Evolutionary conservation across 2,797 vertebrate genomes (phyloP).

Genomic region (Mormyrops boulengeri): DNA sequence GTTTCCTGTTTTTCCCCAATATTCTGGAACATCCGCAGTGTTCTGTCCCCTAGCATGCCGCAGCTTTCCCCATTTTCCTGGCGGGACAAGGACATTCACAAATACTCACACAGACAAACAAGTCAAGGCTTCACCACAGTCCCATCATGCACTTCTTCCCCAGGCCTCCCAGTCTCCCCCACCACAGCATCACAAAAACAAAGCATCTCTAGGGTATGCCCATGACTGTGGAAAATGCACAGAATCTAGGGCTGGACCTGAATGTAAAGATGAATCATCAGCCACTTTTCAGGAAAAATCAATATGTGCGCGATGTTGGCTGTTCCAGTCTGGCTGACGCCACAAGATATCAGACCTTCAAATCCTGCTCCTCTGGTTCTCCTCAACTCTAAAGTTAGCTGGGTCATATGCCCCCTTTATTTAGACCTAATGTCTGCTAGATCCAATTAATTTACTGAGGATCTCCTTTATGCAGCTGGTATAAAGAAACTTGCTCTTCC

Average conservation of each 20-base stretch:
- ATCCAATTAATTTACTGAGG: not conserved
- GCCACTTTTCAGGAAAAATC: not conserved
- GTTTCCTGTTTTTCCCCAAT: not conserved
- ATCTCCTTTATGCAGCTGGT: not conserved
- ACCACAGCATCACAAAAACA: not conserved
- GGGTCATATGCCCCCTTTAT: not conserved
- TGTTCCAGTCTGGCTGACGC: not conserved
- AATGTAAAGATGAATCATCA: not conserved
- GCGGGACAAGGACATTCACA: not conserved
- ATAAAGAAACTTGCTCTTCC: not conserved
- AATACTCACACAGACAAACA: not conserved
- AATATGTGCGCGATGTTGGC: not conserved
- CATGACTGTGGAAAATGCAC: not conserved
- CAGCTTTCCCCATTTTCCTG: not conserved
- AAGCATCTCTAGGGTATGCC: not conserved
- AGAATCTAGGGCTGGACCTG: not conserved
- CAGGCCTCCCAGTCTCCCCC: not conserved
- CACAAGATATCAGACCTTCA: not conserved
- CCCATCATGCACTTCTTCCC: not conserved
- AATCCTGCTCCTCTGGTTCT: not conserved
- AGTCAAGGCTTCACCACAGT: not conserved
- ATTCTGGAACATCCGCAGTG: not conserved
- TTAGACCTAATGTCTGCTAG: not conserved
- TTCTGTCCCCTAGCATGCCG: not conserved
- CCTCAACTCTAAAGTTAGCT: not conserved